phyloP scores from a whole-genome alignment of 2,797 vertebrate genomes.

The Macropus fuliginosus region DNA sequence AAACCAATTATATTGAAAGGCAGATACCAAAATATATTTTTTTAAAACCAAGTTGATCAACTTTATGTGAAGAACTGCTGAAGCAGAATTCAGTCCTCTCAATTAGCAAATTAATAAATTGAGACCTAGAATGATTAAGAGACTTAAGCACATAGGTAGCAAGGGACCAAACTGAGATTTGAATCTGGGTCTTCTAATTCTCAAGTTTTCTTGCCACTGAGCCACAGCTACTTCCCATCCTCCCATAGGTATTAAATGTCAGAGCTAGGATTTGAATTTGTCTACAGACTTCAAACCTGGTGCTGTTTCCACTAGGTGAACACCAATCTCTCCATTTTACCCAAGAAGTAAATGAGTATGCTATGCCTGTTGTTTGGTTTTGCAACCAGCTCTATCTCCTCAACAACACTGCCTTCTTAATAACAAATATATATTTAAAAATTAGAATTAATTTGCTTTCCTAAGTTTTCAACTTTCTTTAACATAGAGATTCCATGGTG shows the following conservation, averaged over 20 bases:
- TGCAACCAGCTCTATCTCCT: neutral
- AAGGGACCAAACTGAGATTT: too few species aligned
- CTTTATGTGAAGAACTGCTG: neutral
- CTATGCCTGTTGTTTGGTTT: constrained; percentile 1
- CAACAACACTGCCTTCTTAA: neutral
- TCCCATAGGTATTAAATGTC: neutral
- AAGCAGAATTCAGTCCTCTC: neutral
- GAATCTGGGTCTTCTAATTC: neutral
- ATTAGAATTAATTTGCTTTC: neutral
- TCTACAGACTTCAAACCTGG: too few species aligned
- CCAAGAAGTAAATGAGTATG: too few species aligned
- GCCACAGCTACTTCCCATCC: neutral
- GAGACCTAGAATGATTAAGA: neutral
- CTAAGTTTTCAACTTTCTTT: neutral
- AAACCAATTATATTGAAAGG: neutral
- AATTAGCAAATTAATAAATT: neutral
- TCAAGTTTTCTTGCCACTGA: neutral
- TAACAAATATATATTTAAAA: neutral
- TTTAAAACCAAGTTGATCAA: neutral
- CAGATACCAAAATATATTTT: neutral
- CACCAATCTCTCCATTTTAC: too few species aligned
- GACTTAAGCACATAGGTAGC: neutral
- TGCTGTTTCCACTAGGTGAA: too few species aligned
- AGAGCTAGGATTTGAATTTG: too few species aligned
- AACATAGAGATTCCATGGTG: neutral